Conservation (phyloP, 2,113 vertebrate species). For the Uropsilus gracilis region DNA sequence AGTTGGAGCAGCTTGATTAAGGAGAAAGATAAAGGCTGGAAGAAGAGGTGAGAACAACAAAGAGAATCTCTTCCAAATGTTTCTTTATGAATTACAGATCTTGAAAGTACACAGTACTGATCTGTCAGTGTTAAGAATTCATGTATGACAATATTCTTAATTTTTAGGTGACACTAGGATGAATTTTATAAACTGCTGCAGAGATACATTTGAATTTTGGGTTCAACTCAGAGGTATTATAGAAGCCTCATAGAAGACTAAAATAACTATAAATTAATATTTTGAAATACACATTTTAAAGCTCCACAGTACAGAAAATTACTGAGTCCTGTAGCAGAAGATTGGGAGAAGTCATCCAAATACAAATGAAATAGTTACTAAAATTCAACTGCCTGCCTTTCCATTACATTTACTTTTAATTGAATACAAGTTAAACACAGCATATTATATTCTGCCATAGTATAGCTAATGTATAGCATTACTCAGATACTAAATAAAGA, state of each 20-base stretch:
- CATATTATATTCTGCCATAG: background rate
- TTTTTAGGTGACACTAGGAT: constrained; percentile 18
- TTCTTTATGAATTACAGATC: background rate
- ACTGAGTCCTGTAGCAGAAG: background rate
- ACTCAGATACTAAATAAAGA: background rate
- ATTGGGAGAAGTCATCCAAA: background rate
- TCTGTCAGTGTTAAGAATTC: background rate
- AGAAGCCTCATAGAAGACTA: background rate
- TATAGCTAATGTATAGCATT: background rate
- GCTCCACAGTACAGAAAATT: background rate
- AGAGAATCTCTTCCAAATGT: background rate
- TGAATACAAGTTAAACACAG: background rate
- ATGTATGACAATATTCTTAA: background rate
- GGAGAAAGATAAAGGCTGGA: background rate
- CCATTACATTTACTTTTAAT: background rate
- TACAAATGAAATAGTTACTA: constrained; percentile 26
- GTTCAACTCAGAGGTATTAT: background rate
- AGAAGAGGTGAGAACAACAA: background rate
- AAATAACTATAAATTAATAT: constrained; percentile 52
- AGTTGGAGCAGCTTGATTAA: background rate
- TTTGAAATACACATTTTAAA: background rate
- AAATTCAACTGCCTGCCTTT: background rate
- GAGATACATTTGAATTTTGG: background rate
- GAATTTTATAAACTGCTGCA: constrained; percentile 17
- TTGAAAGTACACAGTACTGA: background rate